These are phyloP conservation scores for Halichoeres trimaculatus DNA, from an alignment of 2,113 vertebrate species.

Conservation along the genomic window DNA sequence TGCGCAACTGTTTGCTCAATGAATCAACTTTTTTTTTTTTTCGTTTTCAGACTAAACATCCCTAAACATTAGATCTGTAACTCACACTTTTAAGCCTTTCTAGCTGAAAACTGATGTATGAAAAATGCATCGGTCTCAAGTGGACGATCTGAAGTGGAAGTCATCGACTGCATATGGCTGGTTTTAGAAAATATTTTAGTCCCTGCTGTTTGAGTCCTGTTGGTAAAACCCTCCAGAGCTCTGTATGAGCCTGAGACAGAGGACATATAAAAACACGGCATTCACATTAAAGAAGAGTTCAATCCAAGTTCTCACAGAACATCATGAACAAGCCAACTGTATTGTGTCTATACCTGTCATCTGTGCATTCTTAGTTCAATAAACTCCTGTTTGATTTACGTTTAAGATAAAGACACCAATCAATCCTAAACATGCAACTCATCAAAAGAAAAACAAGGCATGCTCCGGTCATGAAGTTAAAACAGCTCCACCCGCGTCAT, in stretches of 20 bases:
- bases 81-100: background rate
- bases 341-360: no score
- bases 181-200: background rate
- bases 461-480: background rate
- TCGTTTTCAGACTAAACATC: background rate
- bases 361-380: no score
- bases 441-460: background rate
- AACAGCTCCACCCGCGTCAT: constrained; percentile 1
- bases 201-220: background rate
- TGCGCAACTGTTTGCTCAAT: background rate
- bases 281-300: no score
- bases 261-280: background rate
- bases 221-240: background rate
- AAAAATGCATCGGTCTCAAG: constrained; percentile 14
- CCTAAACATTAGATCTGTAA: background rate
- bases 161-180: background rate
- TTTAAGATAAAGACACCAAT: background rate
- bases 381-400: no score
- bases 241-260: background rate
- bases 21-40: background rate
- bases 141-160: background rate
- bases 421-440: background rate
- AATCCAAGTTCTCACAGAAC: no score
- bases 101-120: constrained; percentile 2
- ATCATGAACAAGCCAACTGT: no score